Evolutionary conservation across 2,888 invertebrate genomes (phyloP).

Genomic region (Hetaerina titia): DNA sequence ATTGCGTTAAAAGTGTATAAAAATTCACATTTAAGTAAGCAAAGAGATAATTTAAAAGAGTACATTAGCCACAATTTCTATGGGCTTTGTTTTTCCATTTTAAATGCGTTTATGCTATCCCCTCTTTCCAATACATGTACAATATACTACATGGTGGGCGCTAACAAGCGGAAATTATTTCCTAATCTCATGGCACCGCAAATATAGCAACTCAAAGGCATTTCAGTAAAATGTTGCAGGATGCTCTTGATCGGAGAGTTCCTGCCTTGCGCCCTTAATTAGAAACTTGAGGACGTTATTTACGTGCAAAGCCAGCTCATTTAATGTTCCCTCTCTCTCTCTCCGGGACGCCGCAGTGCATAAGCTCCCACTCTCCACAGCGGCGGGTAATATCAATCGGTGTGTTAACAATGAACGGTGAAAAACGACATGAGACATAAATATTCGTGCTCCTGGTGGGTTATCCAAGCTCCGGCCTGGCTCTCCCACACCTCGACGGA

Average conservation of each 20-base stretch:
- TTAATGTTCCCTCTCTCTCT: background rate
- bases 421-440: conserved; percentile 23
- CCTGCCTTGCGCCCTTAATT: background rate
- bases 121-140: too few relatives aligned
- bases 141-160: too few relatives aligned
- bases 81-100: too few relatives aligned
- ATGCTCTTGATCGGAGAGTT: background rate
- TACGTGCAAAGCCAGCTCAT: background rate
- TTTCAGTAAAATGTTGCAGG: background rate
- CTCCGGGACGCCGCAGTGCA: background rate
- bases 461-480: background rate
- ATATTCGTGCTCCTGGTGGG: background rate
- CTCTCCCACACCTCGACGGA: background rate
- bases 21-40: too few relatives aligned
- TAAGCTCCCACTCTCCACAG: background rate
- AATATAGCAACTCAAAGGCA: conserved; percentile 17
- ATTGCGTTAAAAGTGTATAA: too few relatives aligned
- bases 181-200: background rate
- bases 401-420: conserved; percentile 17
- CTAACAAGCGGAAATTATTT: too few relatives aligned
- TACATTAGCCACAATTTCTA: too few relatives aligned
- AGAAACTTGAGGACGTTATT: background rate
- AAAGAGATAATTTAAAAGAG: too few relatives aligned
- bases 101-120: too few relatives aligned
- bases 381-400: conserved; percentile 4